Conservation (phyloP, 2,888 invertebrate species). For the Poecilobothrus nobilitatus region DNA sequence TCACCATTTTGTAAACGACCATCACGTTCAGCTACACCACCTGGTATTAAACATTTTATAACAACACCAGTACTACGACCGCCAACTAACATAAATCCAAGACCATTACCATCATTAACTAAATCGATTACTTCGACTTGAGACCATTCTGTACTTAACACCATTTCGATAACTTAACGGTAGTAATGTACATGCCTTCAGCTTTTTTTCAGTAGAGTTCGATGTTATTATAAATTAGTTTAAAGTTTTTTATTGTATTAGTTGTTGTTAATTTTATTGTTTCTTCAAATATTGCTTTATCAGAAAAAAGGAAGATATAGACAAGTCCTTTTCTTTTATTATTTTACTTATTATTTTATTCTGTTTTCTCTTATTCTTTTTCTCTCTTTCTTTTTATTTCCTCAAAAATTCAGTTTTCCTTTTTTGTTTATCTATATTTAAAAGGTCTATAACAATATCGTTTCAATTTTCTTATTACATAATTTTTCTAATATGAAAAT, state of each 20-base stretch:
- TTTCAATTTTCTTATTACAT: neutral
- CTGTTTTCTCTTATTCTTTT: neutral
- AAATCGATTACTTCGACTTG: constrained; percentile 99
- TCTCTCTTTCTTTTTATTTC: neutral
- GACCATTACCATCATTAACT: constrained; percentile 92
- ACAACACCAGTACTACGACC: constrained; percentile 97
- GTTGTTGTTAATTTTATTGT: neutral
- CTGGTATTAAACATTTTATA: constrained; percentile 93
- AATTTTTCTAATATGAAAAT: neutral
- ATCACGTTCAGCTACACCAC: constrained; percentile 94
- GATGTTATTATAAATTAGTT: neutral
- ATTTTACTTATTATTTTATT: neutral
- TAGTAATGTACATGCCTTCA: constrained; percentile 2
- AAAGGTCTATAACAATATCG: neutral
- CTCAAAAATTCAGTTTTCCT: neutral
- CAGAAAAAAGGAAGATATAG: neutral
- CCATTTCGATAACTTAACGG: constrained; percentile 44
- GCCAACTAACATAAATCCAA: constrained; percentile 98
- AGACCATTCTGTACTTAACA: constrained; percentile 98
- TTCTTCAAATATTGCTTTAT: neutral
- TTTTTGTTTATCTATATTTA: neutral
- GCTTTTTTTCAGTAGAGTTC: neutral
- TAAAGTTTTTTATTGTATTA: neutral
- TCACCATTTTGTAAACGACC: constrained; percentile 93
- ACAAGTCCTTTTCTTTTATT: neutral